Evolutionary conservation across 2,113 vertebrate species (phyloP), one percentile per base, ranked within the genome.

Genomic region (Vombatus ursinus): DNA sequence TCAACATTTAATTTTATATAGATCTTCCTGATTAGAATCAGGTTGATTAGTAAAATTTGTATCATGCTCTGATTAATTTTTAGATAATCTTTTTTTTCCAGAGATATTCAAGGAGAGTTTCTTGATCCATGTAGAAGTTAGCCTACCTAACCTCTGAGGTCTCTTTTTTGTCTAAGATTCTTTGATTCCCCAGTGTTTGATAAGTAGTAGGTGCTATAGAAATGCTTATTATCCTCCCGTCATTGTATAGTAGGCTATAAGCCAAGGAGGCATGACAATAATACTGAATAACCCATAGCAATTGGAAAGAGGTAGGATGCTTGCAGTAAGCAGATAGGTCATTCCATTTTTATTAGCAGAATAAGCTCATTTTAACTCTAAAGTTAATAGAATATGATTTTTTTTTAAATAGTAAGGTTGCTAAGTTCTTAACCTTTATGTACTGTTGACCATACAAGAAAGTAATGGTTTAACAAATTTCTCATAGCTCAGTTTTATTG

Each of bases 401-500:
- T 77, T 95, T 89, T 50, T 22, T 92, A 95, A 90, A 94, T 50
- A 68, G 37, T 23, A 94, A 51, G 1, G 0, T 47, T 90, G 52
- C 44, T 95, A 31, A 91, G 47, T 1, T 93, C 44, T 95, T 91
- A 94, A 25, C 19, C 23, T 48, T 91, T 53, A 93, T 26, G 11
- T 26, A 90, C 2, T 68, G 3, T 37, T 37, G 61, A n/a, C n/a
- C 68, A 84, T 22, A 23, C 68, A 84, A 77, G 16, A 84, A 68
- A 68, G 12, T 5, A 37, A 84, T 84, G n/a, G 5, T 8, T 84
- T 84, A 92, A 51, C 53, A 7, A 61, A 54, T 96, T 95, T 24
- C 95, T 98, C 94, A 90, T 50, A 52, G 25, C 94, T 97, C 31
- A 95, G 0, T 91, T 96, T 31, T 95, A 53, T 8, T 28, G 24